Evolutionary conservation across 2,888 invertebrate species (phyloP).

Genomic region (Drosophila limbata): DNA sequence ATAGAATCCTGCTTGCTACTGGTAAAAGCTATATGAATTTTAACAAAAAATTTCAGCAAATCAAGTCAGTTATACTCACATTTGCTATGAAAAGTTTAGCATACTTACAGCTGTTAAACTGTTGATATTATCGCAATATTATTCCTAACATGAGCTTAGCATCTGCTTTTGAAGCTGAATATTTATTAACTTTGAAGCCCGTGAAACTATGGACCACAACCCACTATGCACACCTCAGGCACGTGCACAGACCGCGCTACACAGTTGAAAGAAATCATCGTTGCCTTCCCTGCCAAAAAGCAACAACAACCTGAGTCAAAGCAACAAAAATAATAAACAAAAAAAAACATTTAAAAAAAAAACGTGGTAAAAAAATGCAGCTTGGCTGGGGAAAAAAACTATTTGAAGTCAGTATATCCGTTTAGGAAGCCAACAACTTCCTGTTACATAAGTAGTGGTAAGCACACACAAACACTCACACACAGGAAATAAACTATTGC

Average conservation of each 20-base stretch:
- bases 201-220: neutral
- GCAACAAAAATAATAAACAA: constrained; percentile 3
- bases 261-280: constrained; percentile 34
- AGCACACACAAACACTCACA: constrained; percentile 43
- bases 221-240: constrained; percentile 47
- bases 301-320: constrained; percentile 33
- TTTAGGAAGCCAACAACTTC: constrained; percentile 79
- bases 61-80: too few species aligned
- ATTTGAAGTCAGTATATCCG: constrained; percentile 78
- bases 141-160: neutral
- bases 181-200: neutral
- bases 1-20: neutral
- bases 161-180: neutral
- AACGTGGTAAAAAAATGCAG: constrained; percentile 42
- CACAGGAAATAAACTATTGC: constrained; percentile 53
- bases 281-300: constrained; percentile 26
- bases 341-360: constrained; percentile 19
- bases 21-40: neutral
- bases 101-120: neutral
- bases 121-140: neutral
- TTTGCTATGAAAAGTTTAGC: neutral
- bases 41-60: neutral
- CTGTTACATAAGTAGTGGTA: constrained; percentile 69
- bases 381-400: constrained; percentile 38
- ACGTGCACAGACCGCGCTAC: constrained; percentile 44